A percentile compares a stretch with the other conserved stretches of the same genome.
These are phyloP conservation scores for Heliconius himera DNA, from an alignment of 1,140 invertebrate genomes.

Conservation along the genomic window DNA sequence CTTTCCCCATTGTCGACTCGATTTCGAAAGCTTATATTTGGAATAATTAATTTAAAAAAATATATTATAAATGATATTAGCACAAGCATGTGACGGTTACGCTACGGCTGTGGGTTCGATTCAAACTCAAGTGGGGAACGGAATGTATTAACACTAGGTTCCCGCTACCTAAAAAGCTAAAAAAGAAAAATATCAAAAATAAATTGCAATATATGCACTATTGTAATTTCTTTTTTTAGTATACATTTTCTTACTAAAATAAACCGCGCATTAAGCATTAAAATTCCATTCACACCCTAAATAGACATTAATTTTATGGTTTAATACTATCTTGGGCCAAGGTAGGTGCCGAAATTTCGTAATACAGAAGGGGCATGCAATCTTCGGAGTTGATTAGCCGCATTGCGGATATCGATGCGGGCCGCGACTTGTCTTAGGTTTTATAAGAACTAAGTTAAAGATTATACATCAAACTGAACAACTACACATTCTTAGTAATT, in stretches of 20 bases:
- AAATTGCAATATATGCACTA: too few species aligned
- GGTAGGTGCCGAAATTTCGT: conserved; percentile 40
- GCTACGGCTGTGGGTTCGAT: too few species aligned
- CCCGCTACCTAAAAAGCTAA: too few species aligned
- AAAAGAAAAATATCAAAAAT: too few species aligned
- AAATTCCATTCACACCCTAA: not conserved
- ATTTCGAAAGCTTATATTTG: too few species aligned
- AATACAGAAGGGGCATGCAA: conserved; percentile 39
- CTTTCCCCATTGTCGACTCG: too few species aligned
- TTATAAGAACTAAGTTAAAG: not conserved
- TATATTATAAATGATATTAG: too few species aligned
- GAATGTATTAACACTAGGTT: too few species aligned
- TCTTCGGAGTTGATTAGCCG: conserved; percentile 41
- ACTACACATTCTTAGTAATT: not conserved
- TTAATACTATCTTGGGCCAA: not conserved
- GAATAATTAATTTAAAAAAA: too few species aligned
- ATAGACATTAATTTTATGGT: not conserved
- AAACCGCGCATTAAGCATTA: not conserved
- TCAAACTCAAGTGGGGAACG: too few species aligned
- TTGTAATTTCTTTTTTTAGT: too few species aligned
- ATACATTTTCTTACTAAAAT: not conserved
- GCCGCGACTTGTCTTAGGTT: conserved; percentile 5
- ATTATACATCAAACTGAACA: not conserved
- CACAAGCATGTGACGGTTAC: too few species aligned
- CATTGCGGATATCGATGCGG: conserved; percentile 39